Evolutionary conservation across 2,797 vertebrate genomes (phyloP).

Genomic region (Propithecus deckenii): DNA sequence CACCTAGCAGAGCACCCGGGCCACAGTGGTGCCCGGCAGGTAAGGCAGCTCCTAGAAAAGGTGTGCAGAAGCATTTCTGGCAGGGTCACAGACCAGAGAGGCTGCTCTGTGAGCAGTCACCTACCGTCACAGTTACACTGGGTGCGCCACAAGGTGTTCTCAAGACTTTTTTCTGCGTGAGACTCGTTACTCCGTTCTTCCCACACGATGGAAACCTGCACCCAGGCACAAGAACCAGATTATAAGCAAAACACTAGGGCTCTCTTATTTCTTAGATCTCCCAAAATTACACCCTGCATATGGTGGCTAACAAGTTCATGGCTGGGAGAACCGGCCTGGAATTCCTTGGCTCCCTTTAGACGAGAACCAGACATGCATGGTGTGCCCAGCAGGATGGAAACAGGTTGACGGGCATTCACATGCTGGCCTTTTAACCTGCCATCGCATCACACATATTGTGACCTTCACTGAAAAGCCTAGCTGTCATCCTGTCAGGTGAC

Average conservation of each 20-base stretch:
- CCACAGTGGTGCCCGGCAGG: background rate
- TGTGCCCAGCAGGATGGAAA: slow-evolving; percentile 34
- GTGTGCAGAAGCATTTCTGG: background rate
- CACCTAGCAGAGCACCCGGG: background rate
- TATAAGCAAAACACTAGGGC: background rate
- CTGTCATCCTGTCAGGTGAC: background rate
- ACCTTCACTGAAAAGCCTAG: slow-evolving; percentile 55
- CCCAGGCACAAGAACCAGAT: slow-evolving; percentile 65
- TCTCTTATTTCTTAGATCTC: slow-evolving; percentile 33
- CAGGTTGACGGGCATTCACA: background rate
- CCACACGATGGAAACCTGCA: slow-evolving; percentile 78
- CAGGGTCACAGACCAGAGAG: background rate
- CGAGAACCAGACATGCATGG: background rate
- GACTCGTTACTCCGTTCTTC: slow-evolving; percentile 67
- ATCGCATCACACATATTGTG: slow-evolving; percentile 54
- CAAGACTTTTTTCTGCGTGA: slow-evolving; percentile 65
- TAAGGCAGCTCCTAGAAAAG: background rate
- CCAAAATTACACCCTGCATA: background rate
- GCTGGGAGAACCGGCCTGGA: background rate
- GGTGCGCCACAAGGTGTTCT: slow-evolving; percentile 71
- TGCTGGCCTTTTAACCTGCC: slow-evolving; percentile 10
- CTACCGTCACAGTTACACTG: slow-evolving; percentile 78
- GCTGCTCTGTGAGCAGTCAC: slow-evolving; percentile 51
- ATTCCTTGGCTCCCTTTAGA: background rate
- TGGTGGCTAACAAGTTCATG: background rate